phyloP scores from a whole-genome alignment of 2,113 vertebrate genomes.

The Eurystomus gularis region DNA sequence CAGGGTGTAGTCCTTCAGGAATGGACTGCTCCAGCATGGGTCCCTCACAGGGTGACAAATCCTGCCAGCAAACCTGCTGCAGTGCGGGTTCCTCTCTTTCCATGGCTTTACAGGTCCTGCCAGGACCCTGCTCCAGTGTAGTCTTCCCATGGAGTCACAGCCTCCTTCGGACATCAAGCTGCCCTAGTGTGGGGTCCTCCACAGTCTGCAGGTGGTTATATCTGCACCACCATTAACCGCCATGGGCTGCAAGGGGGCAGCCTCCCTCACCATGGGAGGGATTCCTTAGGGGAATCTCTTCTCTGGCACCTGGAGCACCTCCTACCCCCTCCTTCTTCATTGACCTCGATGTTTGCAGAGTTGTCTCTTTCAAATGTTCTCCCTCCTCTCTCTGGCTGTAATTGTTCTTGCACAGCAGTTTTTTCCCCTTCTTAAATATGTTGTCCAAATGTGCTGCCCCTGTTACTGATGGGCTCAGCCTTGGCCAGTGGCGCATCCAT shows the following conservation, averaged over 20 bases:
- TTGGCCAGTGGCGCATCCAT: accelerated
- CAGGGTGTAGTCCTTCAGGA: neutral
- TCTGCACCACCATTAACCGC: neutral
- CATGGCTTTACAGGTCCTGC: neutral
- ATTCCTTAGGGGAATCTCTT: neutral
- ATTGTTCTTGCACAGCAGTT: neutral
- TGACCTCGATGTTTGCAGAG: neutral
- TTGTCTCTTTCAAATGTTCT: accelerated
- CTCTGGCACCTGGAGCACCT: neutral
- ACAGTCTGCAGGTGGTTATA: neutral
- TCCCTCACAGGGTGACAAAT: accelerated
- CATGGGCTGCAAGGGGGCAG: neutral
- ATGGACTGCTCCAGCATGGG: accelerated
- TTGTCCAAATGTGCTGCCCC: neutral
- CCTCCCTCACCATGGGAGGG: neutral
- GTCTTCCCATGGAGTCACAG: accelerated
- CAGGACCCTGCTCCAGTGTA: accelerated
- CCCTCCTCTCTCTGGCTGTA: neutral
- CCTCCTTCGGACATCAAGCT: neutral
- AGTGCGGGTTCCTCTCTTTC: neutral
- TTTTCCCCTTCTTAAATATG: neutral
- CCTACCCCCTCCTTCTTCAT: neutral
- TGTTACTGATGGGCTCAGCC: accelerated
- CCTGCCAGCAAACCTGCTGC: neutral
- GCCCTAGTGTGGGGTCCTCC: accelerated